Percentiles rank a stretch among this genome's conserved stretches.
phyloP scores from a whole-genome alignment of 2,888 invertebrate genomes.

The Zygothrica quintamaculata region DNA sequence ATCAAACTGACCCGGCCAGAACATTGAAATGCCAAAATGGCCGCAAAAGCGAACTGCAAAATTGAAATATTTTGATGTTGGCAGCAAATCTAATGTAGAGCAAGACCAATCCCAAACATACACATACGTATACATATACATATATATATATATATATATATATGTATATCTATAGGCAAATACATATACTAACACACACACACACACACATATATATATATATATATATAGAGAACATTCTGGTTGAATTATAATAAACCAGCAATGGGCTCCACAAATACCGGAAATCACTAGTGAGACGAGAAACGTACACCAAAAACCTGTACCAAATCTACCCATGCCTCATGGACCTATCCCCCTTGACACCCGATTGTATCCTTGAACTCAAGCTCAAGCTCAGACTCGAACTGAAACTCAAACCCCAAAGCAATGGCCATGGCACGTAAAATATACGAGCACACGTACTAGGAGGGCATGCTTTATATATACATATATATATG shows the following conservation, averaged over 20 bases:
- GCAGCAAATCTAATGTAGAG: slow-evolving; percentile 62
- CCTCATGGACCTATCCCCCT: not conserved
- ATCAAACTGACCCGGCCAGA: slow-evolving; percentile 36
- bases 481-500: no score
- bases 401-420: slow-evolving; percentile 2
- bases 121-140: slow-evolving; percentile 16
- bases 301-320: slow-evolving; percentile 36
- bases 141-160: slow-evolving; percentile 1
- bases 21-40: slow-evolving; percentile 66
- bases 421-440: slow-evolving; percentile 33
- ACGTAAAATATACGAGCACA: slow-evolving; percentile 72
- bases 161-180: no score
- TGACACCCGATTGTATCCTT: no score
- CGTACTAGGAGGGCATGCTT: slow-evolving; percentile 48
- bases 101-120: slow-evolving; percentile 38
- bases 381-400: not conserved
- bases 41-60: slow-evolving; percentile 75
- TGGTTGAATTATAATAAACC: slow-evolving; percentile 77
- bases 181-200: slow-evolving; percentile 12
- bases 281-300: slow-evolving; percentile 75
- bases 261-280: slow-evolving; percentile 71
- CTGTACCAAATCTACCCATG: slow-evolving; percentile 20
- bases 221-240: no score
- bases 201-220: slow-evolving; percentile 20
- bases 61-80: slow-evolving; percentile 76